Conservation (phyloP, 1,140 invertebrate species). For the Cyphomyrmex costatus region DNA sequence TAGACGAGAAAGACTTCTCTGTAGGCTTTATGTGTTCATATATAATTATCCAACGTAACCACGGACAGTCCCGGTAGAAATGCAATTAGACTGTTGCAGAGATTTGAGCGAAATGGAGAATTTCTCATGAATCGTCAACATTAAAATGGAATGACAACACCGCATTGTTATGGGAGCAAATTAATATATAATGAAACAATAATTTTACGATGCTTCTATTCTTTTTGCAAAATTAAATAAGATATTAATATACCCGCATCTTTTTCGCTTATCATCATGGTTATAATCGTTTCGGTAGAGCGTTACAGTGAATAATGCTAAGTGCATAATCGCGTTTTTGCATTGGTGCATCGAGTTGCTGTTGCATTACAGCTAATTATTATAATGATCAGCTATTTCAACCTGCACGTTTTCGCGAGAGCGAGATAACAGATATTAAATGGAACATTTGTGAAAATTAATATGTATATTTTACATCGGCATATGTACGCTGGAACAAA, state of each 20-base stretch:
- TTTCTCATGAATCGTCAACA: background rate
- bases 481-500: background rate
- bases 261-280: background rate
- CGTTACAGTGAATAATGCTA: slow-evolving; percentile 33
- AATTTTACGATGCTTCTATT: background rate
- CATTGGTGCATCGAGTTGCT: slow-evolving; percentile 34
- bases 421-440: slow-evolving; percentile 34
- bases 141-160: background rate
- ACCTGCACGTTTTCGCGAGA: slow-evolving; percentile 5
- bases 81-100: slow-evolving; percentile 27
- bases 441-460: slow-evolving; percentile 53
- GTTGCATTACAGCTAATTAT: slow-evolving; percentile 48
- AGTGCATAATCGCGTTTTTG: slow-evolving; percentile 40
- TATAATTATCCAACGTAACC: slow-evolving; percentile 19
- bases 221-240: background rate
- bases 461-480: slow-evolving; percentile 39
- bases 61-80: background rate
- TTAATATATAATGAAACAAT: background rate
- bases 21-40: slow-evolving; percentile 30
- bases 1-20: slow-evolving; percentile 29
- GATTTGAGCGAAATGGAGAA: slow-evolving; percentile 3
- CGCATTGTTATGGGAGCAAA: too few relatives aligned
- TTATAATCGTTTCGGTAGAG: background rate
- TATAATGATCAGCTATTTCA: slow-evolving; percentile 36
- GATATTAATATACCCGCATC: too few relatives aligned